Evolutionary conservation across 2,113 vertebrate genomes (phyloP).

Genomic region (Furnarius figulus): DNA sequence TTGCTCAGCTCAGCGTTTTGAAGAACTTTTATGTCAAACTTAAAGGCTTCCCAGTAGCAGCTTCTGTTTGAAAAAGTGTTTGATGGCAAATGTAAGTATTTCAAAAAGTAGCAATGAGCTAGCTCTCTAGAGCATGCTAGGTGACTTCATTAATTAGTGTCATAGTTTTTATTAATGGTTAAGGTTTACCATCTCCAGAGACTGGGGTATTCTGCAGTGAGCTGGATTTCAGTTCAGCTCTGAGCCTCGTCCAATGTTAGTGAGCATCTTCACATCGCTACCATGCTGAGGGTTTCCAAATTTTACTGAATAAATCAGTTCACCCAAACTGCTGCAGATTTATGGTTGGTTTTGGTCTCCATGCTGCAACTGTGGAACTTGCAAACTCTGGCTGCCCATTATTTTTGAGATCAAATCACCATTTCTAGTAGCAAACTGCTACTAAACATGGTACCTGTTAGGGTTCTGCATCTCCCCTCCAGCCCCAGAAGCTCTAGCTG

Average conservation of each 20-base stretch:
- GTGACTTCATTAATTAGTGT: slow-evolving; percentile 1
- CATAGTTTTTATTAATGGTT: not conserved
- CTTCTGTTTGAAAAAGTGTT: not conserved
- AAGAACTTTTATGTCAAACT: slow-evolving; percentile 5
- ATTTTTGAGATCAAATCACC: not conserved
- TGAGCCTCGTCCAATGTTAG: rapidly evolving
- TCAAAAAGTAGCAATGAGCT: not conserved
- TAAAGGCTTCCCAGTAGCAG: not conserved
- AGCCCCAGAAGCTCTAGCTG: not conserved
- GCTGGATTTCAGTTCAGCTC: not conserved
- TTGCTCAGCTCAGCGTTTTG: not conserved
- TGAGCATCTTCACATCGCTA: not conserved
- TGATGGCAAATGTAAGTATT: not conserved
- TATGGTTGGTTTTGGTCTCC: not conserved
- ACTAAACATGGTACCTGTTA: not conserved
- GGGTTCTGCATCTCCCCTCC: not conserved
- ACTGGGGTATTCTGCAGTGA: not conserved
- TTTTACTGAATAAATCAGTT: rapidly evolving
- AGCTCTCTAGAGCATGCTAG: not conserved
- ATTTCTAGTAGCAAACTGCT: not conserved
- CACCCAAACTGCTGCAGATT: not conserved
- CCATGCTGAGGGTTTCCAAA: not conserved
- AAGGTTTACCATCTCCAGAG: not conserved
- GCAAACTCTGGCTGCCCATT: not conserved
- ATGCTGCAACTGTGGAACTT: not conserved